Percentiles rank a stretch among this genome's conserved stretches.
Conservation (phyloP, 2,797 vertebrate genomes). For the Triplophysa yarkandensis region DNA sequence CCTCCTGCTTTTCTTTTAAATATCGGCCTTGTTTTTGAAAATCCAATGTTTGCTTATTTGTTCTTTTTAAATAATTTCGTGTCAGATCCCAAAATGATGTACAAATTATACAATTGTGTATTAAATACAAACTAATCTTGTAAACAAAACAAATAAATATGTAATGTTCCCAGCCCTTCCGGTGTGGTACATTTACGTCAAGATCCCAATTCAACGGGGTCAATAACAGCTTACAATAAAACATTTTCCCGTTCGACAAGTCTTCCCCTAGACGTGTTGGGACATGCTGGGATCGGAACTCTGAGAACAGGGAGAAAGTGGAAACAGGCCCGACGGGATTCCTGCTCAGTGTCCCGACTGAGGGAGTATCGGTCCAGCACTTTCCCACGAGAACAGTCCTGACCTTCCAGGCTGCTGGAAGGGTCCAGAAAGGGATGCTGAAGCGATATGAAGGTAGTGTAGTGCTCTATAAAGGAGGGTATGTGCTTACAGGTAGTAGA, state of each 20-base stretch:
- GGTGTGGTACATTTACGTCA: background rate
- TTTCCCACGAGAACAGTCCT: slow-evolving; percentile 59
- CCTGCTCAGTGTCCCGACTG: slow-evolving; percentile 47
- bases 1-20: too few species aligned
- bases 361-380: slow-evolving; percentile 56
- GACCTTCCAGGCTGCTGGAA: slow-evolving; percentile 17
- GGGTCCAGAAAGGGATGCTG: slow-evolving; percentile 10
- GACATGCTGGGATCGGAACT: slow-evolving; percentile 54
- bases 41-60: background rate
- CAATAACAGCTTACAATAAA: slow-evolving; percentile 26
- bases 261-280: slow-evolving; percentile 67
- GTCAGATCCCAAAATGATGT: background rate
- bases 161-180: background rate
- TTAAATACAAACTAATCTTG: background rate
- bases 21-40: too few species aligned
- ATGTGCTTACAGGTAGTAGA: slow-evolving; percentile 22
- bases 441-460: background rate
- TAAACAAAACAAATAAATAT: background rate
- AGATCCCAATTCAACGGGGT: slow-evolving; percentile 4
- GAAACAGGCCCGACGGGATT: slow-evolving; percentile 59
- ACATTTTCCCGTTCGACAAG: slow-evolving; percentile 61
- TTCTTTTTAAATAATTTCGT: background rate
- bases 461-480: background rate
- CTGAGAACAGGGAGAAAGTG: slow-evolving; percentile 50
- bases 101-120: background rate